Evolutionary conservation across 2,797 vertebrate species (phyloP).

Genomic region (Schizothorax lantsangensis): DNA sequence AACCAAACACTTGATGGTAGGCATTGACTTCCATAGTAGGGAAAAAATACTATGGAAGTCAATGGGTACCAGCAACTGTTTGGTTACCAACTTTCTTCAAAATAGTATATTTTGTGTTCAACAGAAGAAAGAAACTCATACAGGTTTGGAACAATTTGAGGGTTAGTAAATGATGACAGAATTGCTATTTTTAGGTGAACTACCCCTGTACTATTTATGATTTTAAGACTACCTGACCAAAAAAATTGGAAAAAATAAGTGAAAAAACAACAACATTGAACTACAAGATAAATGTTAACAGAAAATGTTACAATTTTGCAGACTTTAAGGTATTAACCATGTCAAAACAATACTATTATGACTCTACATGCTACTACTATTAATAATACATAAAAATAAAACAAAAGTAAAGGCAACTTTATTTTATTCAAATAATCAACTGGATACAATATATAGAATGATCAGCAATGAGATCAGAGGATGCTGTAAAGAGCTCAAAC

Average conservation of each 20-base stretch:
- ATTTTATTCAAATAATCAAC: slow-evolving; percentile 81
- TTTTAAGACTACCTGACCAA: neutral
- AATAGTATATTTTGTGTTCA: neutral
- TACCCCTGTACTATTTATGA: neutral
- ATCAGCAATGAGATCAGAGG: slow-evolving; percentile 63
- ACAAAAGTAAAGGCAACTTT: slow-evolving; percentile 73
- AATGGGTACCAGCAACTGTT: neutral
- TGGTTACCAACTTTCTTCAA: neutral
- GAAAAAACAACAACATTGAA: too few relatives aligned
- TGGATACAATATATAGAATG: slow-evolving; percentile 76
- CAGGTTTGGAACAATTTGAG: neutral
- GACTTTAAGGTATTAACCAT: neutral
- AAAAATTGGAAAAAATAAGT: too few relatives aligned
- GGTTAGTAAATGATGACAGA: neutral
- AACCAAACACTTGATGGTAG: neutral
- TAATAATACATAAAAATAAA: neutral
- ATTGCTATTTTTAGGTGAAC: neutral
- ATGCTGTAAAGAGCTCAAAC: slow-evolving; percentile 61
- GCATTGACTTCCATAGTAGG: neutral
- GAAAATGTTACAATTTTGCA: neutral
- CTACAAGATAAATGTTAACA: too few relatives aligned
- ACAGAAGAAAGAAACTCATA: neutral
- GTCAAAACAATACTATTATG: neutral
- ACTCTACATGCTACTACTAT: neutral
- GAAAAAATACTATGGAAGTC: neutral